These are phyloP conservation scores for Carabus problematicus DNA, from an alignment of 2,888 invertebrate species.

Conservation along the genomic window DNA sequence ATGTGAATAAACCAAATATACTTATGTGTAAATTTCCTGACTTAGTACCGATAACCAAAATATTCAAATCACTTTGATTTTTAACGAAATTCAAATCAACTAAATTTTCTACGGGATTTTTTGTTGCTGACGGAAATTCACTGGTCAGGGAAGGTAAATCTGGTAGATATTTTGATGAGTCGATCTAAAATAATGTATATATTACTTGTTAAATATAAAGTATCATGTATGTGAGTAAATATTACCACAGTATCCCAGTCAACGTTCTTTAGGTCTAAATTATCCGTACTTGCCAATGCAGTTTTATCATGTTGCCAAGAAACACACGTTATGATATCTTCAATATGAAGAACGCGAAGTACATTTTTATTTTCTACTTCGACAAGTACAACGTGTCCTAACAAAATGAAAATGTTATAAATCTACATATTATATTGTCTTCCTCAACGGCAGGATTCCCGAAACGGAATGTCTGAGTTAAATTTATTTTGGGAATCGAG, in stretches of 20 bases:
- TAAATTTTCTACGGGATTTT: slow-evolving; percentile 60
- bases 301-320: slow-evolving; percentile 67
- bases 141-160: slow-evolving; percentile 63
- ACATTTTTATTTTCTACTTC: slow-evolving; percentile 88
- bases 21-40: slow-evolving; percentile 76
- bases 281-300: slow-evolving; percentile 1
- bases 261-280: slow-evolving; percentile 4
- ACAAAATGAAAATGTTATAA: no score
- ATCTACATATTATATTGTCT: no score
- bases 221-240: neutral
- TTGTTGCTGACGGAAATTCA: slow-evolving; percentile 58
- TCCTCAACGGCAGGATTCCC: no score
- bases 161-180: slow-evolving; percentile 54
- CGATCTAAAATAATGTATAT: slow-evolving; percentile 51
- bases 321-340: slow-evolving; percentile 73
- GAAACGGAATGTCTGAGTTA: no score
- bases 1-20: slow-evolving; percentile 85
- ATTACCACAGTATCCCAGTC: slow-evolving; percentile 24
- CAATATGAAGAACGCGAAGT: slow-evolving; percentile 70
- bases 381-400: slow-evolving; percentile 70
- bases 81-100: slow-evolving; percentile 67
- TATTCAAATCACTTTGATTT: slow-evolving; percentile 71
- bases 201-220: neutral
- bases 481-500: no score
- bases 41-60: slow-evolving; percentile 80